Evolutionary conservation across 2,888 invertebrate genomes (phyloP).

Genomic region (Eledone cirrhosa): DNA sequence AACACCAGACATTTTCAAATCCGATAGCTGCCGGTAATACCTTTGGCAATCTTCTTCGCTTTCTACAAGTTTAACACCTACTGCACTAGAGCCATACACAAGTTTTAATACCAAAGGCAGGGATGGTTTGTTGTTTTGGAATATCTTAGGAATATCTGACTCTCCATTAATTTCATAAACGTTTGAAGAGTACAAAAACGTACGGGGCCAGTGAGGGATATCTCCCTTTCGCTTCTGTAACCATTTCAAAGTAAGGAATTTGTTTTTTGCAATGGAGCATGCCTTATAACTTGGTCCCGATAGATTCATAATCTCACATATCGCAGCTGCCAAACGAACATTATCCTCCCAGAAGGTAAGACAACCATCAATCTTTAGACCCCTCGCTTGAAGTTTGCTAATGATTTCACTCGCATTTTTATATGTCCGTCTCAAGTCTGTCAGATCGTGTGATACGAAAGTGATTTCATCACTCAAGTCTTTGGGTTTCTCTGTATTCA

Average conservation of each 20-base stretch:
- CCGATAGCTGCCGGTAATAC: constrained; percentile 35
- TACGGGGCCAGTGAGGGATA: constrained; percentile 46
- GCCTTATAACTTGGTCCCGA: constrained; percentile 37
- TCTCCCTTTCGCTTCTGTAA: constrained; percentile 36
- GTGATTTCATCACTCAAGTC: constrained; percentile 37
- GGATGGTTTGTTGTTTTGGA: constrained; percentile 33
- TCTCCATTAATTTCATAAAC: constrained; percentile 32
- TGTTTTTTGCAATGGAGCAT: constrained; percentile 44
- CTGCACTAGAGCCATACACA: constrained; percentile 51
- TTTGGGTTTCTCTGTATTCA: constrained; percentile 39
- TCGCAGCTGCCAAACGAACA: constrained; percentile 45
- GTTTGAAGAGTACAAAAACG: constrained; percentile 40
- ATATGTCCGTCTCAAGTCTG: constrained; percentile 42
- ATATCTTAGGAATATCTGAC: constrained; percentile 34
- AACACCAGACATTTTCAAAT: constrained; percentile 43
- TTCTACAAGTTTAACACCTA: constrained; percentile 45
- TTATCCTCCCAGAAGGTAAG: constrained; percentile 54
- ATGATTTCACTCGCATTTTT: constrained; percentile 42
- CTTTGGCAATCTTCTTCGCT: constrained; percentile 36
- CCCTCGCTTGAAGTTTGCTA: constrained; percentile 33
- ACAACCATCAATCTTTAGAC: constrained; percentile 43
- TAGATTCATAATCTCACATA: constrained; percentile 38
- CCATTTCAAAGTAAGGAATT: constrained; percentile 41
- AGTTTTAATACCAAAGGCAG: constrained; percentile 48
- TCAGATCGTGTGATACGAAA: constrained; percentile 43